Evolutionary conservation across 2,113 vertebrate species (phyloP), one percentile per base, ranked within the genome.

Genomic region (Holacanthus passer): DNA sequence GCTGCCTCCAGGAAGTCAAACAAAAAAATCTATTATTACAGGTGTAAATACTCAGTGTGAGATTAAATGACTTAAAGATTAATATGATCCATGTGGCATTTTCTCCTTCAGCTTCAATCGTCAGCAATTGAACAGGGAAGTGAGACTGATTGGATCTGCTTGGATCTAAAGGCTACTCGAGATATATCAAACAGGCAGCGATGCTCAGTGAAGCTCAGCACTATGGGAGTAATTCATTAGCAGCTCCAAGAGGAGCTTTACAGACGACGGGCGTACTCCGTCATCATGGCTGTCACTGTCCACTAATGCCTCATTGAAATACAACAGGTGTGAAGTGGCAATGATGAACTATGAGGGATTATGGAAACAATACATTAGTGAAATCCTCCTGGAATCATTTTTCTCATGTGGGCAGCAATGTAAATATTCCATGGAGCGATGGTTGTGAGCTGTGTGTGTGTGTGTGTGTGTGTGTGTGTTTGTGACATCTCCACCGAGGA

Each of bases 291-390:
- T 60, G 47, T 73, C 58, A 31, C 48, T 72, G 77, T 69, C 60
- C 81, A 47, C 62, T 64, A 17, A 58, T 41, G 63, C 73, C 53
- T 80, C 70, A 67, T 39, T 76, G 67, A 82, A 83, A 86, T 52
- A 89, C 71, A 85, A 82, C 85, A 85, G 75, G 89, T 87, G 86
- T 79, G 62, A 84, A 68, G 75, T 68, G 72, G 81, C 71, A 27
- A 27, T 62, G 72, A 84, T 53, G n/a, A 81, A 89, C 72, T 65
- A 59, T 64, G 60, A 77, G 67, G 75, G 71, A 89, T 83, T 84
- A 81, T 78, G 50, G 70, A 78, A 71, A 60, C 56, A 84, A 85
- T 71, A 55, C 69, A 83, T 83, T 62, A 81, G 64, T 52, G 48
- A 83, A 89, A 86, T 71, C 73, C 86, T 81, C 63, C 73, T 37